Conservation (phyloP, 2,888 invertebrate genomes). For the Lutraria lutraria region DNA sequence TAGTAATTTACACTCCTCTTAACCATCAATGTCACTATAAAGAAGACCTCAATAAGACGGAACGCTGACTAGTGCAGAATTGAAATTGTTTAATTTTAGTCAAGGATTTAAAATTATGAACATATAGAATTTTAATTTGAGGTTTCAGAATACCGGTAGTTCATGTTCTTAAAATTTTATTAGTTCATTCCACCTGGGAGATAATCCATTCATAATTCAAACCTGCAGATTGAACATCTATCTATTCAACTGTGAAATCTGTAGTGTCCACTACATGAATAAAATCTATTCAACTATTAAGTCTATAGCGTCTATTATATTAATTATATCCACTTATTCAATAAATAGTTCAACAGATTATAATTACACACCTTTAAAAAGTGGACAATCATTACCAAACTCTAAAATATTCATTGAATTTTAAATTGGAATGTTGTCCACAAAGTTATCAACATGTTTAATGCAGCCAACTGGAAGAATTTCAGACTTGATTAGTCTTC, state of each 20-base stretch:
- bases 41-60: no score
- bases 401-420: neutral
- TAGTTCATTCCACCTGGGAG: neutral
- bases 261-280: no score
- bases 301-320: neutral
- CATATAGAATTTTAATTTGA: no score
- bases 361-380: neutral
- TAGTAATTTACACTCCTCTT: no score
- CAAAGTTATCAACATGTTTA: neutral
- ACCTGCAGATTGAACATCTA: neutral
- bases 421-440: conserved; percentile 12
- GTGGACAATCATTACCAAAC: neutral
- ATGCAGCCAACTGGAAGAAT: neutral
- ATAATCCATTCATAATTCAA: neutral
- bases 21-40: no score
- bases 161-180: no score
- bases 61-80: no score
- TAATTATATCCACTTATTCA: neutral
- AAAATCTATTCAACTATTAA: no score
- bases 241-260: neutral
- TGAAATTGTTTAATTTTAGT: no score
- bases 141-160: no score
- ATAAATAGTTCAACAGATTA: neutral
- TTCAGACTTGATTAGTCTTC: neutral
- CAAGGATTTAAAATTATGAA: no score